These are phyloP conservation scores for Picathartes gymnocephalus DNA, from an alignment of 2,113 vertebrate species.

Conservation along the genomic window DNA sequence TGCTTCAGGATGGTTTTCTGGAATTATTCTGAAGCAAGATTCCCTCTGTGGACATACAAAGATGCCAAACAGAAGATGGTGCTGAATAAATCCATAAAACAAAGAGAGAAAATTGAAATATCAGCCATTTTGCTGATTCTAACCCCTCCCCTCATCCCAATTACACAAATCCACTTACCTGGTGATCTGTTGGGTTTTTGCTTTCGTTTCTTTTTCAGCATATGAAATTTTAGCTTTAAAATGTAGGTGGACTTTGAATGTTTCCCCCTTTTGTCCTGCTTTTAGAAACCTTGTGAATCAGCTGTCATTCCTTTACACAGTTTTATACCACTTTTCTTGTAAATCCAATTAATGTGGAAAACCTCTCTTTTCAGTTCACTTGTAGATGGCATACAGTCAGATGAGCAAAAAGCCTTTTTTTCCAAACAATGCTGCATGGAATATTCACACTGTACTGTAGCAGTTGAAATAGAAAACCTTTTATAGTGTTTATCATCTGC, in stretches of 20 bases:
- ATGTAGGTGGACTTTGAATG: neutral
- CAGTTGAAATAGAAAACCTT: neutral
- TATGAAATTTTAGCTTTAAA: neutral
- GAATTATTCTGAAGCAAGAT: neutral
- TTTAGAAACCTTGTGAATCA: neutral
- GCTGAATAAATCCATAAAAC: neutral
- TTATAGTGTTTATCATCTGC: neutral
- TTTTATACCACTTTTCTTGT: neutral
- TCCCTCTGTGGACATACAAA: neutral
- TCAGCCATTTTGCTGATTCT: neutral
- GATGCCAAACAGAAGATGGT: neutral
- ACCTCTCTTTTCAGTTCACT: neutral
- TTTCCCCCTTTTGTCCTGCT: neutral
- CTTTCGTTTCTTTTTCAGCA: neutral
- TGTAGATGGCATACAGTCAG: neutral
- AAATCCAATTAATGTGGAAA: neutral
- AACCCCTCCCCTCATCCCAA: accelerated
- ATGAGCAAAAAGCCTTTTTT: neutral
- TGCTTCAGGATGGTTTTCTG: neutral
- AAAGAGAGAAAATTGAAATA: neutral
- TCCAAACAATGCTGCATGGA: neutral
- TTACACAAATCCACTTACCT: neutral
- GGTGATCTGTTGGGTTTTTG: neutral
- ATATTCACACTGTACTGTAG: neutral
- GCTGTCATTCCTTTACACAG: neutral